A percentile compares a stretch with the other conserved stretches of the same genome.
These are phyloP conservation scores for Baryphthengus martii DNA, from an alignment of 2,113 vertebrate species.

Conservation along the genomic window DNA sequence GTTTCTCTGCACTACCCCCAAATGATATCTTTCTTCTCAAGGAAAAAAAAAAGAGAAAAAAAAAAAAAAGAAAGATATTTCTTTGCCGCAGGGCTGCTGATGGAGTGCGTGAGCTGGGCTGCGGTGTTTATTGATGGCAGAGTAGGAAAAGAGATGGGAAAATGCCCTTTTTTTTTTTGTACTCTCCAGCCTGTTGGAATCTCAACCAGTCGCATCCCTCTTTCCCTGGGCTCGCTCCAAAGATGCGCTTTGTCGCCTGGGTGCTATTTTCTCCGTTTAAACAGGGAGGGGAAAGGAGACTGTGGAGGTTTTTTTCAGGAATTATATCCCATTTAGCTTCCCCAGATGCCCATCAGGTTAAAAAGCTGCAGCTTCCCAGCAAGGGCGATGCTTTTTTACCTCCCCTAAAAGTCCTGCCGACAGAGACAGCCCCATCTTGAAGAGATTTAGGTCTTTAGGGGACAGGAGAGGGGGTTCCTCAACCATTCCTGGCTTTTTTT, in stretches of 20 bases:
- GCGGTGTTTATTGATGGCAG: not conserved
- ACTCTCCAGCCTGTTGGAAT: not conserved
- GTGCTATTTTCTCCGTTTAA: not conserved
- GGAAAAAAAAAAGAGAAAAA: not conserved
- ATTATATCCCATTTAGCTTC: not conserved
- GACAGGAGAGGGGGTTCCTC: not conserved
- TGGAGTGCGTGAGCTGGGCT: not conserved
- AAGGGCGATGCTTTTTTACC: not conserved
- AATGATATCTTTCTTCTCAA: not conserved
- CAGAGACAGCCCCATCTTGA: not conserved
- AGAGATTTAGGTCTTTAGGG: not conserved
- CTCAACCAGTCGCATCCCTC: not conserved
- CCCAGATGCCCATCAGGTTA: no score
- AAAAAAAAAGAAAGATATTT: not conserved
- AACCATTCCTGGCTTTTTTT: not conserved
- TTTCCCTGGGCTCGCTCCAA: not conserved
- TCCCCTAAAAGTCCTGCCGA: not conserved
- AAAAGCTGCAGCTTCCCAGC: not conserved
- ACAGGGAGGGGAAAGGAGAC: not conserved
- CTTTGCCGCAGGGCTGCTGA: not conserved
- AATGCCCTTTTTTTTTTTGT: not conserved
- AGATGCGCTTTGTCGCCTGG: not conserved
- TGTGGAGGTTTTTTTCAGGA: not conserved
- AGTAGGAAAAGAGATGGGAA: not conserved
- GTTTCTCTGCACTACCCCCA: not conserved